Evolutionary conservation across 2,113 vertebrate species (phyloP), one percentile per base, ranked within the genome.

Genomic region (Misgurnus anguillicaudatus): DNA sequence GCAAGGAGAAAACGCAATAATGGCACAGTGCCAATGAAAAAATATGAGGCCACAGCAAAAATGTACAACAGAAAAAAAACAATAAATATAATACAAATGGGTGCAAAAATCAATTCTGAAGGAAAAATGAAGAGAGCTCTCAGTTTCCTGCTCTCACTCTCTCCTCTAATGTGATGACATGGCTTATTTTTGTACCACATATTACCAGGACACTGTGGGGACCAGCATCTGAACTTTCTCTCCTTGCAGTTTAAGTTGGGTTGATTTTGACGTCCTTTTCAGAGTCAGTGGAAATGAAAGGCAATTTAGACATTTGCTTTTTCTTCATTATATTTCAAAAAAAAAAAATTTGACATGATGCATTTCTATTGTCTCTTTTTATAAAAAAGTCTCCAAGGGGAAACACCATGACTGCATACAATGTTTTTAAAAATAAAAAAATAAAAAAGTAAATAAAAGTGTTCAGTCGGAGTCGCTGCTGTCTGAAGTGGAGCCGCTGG

Each of bases 401-500:
- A 85, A 80, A 70, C 51, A 79, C 80, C 74, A 72, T 42, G 69
- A 84, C 86, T 80, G 86, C 84, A 83, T 82, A 84, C 64, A 78
- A 80, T 70, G 78, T 78, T 79, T 41, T 75, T 31, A 66, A 55
- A n/a, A 64, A 71, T 42, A 16, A 53, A 48, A 77, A 66, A 63
- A 58, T 64, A 61, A 66, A 51, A 82, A 71, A 79, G 66, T 55
- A 66, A 62, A 47, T 58, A 64, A 51, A 67, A 38, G 53, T 63
- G 55, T 24, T 90, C 87, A 93, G 85, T 92, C 89, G 0, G 93
- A 95, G 85, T 98, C 95, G 10, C 93, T 94, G 93, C 94, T 96
- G 91, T 97, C 96, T 0, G 96, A 95, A 79, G 93, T 95, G 82
- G 94, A 97, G 0, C 94, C 95, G 0, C 92, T 93, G 72, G 94